Evolutionary conservation across 1,140 invertebrate genomes (phyloP), one percentile per base, ranked within the genome.

Genomic region (Penaeus japonicus): DNA sequence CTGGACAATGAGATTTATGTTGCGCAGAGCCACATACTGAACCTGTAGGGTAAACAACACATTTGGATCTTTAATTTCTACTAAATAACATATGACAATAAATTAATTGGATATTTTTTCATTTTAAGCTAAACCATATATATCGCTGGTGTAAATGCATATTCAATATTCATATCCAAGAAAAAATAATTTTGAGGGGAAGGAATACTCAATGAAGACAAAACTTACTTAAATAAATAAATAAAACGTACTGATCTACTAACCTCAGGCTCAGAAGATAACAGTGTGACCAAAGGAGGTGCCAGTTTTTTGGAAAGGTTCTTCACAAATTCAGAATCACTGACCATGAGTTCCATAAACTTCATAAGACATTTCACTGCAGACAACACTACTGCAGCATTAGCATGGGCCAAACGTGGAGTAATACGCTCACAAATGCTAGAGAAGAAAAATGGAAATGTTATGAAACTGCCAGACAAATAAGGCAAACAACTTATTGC

Each of bases 1-100:
- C 93, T 99, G 99, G 27, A 99, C 99, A 91, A 99, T 99, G 2
- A 99, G 94, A 93, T 99, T 99, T 91, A 99, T 99, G 92, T 99
- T 99, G 87, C 99, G 93, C 55, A 99, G 93, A 3, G 99, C 99
- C 18, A 99, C 99, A 92, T 99, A 99, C 93, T 99, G 99, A 78
- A 99, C 95, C 92, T 93, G 87, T 35, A 89, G 90, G 70, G 54
- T n/a, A 54, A 22, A 70, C 17, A n/a, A n/a, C n/a, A n/a, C n/a
- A n/a, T n/a, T n/a, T n/a, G n/a, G n/a, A n/a, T n/a, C n/a, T n/a
- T n/a, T n/a, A n/a, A n/a, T n/a, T n/a, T n/a, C n/a, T n/a, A n/a
- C n/a, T n/a, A n/a, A n/a, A n/a, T 59, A n/a, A 59, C n/a, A n/a
- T 59, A 59, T 59, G 57, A 59, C 70, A 86, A 82, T 75, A 20